Base-by-base conservation (phyloP, 1,140 invertebrate species). In the Psix sp. region DNA sequence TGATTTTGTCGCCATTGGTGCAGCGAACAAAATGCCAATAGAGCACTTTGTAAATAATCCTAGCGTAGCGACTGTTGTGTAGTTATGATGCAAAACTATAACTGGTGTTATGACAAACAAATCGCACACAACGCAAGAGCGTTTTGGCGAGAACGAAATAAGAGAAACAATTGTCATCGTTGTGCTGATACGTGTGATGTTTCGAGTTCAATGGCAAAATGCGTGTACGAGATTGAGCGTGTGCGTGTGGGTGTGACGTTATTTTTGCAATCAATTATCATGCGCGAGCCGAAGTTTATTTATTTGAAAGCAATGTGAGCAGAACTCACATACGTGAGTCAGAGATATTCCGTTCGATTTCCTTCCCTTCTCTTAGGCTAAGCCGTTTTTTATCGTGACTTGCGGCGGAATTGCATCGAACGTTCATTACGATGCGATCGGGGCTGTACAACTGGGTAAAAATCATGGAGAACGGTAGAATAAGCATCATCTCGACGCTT, bases 21-120 rank as follows among this genome's bases (percentile, higher is more conserved):
- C 75, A 77, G 77, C 63, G 77, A 74, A 72, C 36, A 49, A 73
- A 59, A 56, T n/a, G n/a, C 46, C 65, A 70, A 29, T 7, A 79
- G 82, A 85, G 76, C 52, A 80, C 81, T 79, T 79, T 86, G 83
- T 86, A 85, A 54, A 85, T 85, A 86, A 39, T 9, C 52, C n/a
- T 81, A 84, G 63, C 15, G 38, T 84, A 84, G 81, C 80, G 54
- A 84, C 71, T 82, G 84, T 87, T 87, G 82, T 72, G 74, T 86
- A 86, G 83, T 49, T 81, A 48, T 35, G 20, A 39, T 45, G 20
- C 10, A 42, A 46, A 52, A 45, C 3, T 45, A 78, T 82, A 77
- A 76, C 82, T 79, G 80, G 67, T 85, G 80, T 84, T 81, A 65
- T 72, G 75, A 52, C 74, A 63, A 21, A 40, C 31, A 36, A 36